Percentiles rank a stretch among this genome's conserved stretches.
Conservation (phyloP, 2,113 vertebrate species). For the Phyllopteryx taeniolatus region DNA sequence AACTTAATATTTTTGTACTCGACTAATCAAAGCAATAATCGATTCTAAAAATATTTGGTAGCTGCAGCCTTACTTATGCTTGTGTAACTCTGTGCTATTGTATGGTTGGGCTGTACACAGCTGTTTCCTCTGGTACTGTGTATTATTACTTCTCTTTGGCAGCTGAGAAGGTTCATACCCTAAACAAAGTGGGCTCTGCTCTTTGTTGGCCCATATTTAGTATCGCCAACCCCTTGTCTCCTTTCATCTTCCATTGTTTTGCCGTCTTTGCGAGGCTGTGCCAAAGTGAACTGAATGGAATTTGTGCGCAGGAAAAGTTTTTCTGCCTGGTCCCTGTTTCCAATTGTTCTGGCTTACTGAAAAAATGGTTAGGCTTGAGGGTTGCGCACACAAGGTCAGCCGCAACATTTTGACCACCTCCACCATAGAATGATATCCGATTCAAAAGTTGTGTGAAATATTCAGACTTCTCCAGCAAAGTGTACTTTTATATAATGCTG, state of each 20-base stretch:
- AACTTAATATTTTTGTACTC: background rate
- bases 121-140: constrained; percentile 14
- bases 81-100: background rate
- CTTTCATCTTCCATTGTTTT: constrained; percentile 58
- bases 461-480: background rate
- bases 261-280: constrained; percentile 10
- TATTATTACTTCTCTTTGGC: background rate
- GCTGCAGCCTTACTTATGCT: background rate
- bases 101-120: constrained; percentile 1
- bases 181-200: background rate
- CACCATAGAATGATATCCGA: background rate
- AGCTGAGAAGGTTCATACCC: background rate
- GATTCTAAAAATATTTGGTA: too few species aligned
- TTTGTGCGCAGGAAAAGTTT: constrained; percentile 37
- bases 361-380: background rate
- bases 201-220: constrained; percentile 4
- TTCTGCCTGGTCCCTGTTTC: constrained; percentile 38
- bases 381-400: background rate
- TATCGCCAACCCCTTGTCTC: constrained; percentile 30
- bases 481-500: background rate
- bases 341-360: constrained; percentile 18
- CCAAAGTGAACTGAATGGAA: constrained; percentile 30
- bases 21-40: too few species aligned
- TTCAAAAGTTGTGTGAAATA: background rate
- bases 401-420: background rate